These are phyloP conservation scores for Atlantisia rogersi DNA, from an alignment of 2,113 vertebrate genomes.

Conservation along the genomic window DNA sequence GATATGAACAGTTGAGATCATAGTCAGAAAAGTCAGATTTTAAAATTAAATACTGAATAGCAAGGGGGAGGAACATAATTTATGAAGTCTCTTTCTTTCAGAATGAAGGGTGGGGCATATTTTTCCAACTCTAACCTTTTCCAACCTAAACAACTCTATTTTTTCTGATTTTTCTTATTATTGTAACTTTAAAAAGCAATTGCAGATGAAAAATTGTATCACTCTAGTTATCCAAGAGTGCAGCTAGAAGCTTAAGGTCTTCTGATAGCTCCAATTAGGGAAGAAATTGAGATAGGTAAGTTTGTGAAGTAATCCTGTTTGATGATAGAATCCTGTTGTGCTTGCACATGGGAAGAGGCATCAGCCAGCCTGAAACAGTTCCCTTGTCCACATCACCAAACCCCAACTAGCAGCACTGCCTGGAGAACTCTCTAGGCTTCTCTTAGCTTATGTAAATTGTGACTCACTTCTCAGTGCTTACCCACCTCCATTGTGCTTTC, in stretches of 20 bases:
- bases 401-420: not conserved
- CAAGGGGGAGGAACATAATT: not conserved
- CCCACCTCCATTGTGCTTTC: not conserved
- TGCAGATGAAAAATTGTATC: not conserved
- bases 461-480: not conserved
- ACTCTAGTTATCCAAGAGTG: not conserved
- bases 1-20: not conserved
- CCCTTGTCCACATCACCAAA: not conserved
- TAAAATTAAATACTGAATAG: not conserved
- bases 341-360: not conserved
- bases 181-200: not conserved
- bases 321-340: not conserved
- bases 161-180: not conserved
- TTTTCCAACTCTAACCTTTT: not conserved
- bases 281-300: not conserved
- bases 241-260: not conserved
- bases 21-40: not conserved
- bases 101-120: not conserved
- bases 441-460: not conserved
- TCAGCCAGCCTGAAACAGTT: not conserved
- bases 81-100: not conserved
- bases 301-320: not conserved
- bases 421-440: not conserved
- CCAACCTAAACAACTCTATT: not conserved
- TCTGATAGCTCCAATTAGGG: not conserved